Conservation (phyloP, 2,888 invertebrate genomes). For the Andrena bicolor region DNA sequence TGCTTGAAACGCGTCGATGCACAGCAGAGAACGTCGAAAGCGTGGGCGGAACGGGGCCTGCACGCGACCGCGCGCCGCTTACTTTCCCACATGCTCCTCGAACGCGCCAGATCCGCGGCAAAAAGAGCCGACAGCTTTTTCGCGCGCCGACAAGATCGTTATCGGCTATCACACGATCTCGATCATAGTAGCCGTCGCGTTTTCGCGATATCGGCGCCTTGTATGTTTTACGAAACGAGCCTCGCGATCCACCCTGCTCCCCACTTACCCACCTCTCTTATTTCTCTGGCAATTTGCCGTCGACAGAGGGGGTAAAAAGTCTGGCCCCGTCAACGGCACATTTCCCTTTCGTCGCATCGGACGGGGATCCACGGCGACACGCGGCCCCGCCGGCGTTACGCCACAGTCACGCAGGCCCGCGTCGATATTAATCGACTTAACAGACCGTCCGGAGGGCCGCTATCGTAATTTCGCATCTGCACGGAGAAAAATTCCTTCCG, state of each 20-base stretch:
- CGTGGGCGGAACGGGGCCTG: conserved; percentile 26
- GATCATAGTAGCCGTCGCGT: conserved; percentile 32
- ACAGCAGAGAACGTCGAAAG: conserved; percentile 11
- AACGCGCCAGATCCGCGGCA: conserved; percentile 4
- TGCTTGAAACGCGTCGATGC: background rate
- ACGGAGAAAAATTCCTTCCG: conserved; percentile 36
- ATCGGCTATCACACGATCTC: conserved; percentile 42
- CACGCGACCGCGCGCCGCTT: background rate
- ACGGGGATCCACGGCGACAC: background rate
- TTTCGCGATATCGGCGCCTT: conserved; percentile 20
- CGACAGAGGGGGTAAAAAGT: background rate
- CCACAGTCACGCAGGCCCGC: conserved; percentile 28
- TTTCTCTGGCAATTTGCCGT: conserved; percentile 25
- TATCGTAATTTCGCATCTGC: conserved; percentile 51
- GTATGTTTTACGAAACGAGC: conserved; percentile 23
- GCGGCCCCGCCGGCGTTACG: conserved; percentile 6
- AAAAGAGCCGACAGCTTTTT: conserved; percentile 42
- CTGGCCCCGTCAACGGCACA: background rate
- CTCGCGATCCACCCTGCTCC: conserved; percentile 9
- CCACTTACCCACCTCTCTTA: too few species aligned
- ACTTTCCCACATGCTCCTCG: conserved; percentile 21
- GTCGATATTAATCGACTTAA: conserved; percentile 48
- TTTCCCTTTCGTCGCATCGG: conserved; percentile 12
- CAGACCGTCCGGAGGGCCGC: conserved; percentile 2
- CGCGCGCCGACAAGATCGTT: conserved; percentile 42